phyloP scores from a whole-genome alignment of 2,888 invertebrate species.

The Busseola fusca region DNA sequence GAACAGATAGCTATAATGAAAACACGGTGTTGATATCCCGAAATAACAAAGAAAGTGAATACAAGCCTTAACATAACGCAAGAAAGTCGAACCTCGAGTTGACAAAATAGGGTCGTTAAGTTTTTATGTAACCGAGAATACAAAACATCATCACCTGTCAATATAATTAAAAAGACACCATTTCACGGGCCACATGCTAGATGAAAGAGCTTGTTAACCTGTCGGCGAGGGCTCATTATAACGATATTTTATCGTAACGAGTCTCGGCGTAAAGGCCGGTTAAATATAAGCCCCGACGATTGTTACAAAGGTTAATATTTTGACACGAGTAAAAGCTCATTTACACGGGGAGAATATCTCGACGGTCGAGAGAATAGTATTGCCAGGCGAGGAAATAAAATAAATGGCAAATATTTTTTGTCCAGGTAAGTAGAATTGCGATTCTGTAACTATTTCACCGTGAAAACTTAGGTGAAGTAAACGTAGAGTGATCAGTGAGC shows the following conservation, averaged over 20 bases:
- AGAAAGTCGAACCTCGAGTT: constrained; percentile 25
- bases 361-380: neutral
- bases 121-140: constrained; percentile 45
- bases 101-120: neutral
- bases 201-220: constrained; percentile 82
- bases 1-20: constrained; percentile 54
- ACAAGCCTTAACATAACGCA: constrained; percentile 12
- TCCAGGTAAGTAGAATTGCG: no score
- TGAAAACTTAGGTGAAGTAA: no score
- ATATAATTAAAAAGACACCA: constrained; percentile 79
- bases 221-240: constrained; percentile 77
- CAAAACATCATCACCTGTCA: constrained; percentile 77
- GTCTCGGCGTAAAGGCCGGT: constrained; percentile 62
- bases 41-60: neutral
- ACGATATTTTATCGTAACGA: constrained; percentile 79
- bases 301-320: constrained; percentile 63
- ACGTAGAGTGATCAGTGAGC: no score
- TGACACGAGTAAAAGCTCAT: constrained; percentile 52
- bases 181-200: constrained; percentile 72
- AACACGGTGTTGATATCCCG: constrained; percentile 29
- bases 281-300: constrained; percentile 59
- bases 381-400: neutral
- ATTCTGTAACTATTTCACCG: no score
- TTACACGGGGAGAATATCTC: constrained; percentile 10
- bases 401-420: no score